Percentiles rank a stretch among this genome's conserved stretches.
Evolutionary conservation across 2,797 vertebrate species (phyloP).

Genomic region (Chiroxiphia lanceolata): DNA sequence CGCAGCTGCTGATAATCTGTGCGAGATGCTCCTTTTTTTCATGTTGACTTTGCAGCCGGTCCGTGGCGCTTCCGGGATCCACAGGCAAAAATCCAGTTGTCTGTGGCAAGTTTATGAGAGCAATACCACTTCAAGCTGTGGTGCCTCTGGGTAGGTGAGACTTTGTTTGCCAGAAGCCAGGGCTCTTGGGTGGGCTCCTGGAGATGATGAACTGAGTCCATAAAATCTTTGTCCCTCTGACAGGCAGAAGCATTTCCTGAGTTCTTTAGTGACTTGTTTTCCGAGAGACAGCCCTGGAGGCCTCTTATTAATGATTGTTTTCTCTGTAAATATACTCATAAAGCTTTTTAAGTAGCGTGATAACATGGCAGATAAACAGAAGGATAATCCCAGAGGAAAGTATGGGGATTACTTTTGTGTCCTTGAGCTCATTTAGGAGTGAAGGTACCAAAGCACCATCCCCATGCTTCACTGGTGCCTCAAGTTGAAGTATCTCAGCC

Average conservation of each 20-base stretch:
- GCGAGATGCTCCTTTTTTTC: not conserved
- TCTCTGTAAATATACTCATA: not conserved
- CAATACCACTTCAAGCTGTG: not conserved
- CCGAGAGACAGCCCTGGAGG: not conserved
- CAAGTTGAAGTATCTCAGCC: not conserved
- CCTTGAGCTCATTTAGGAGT: not conserved
- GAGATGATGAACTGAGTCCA: not conserved
- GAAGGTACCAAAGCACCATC: not conserved
- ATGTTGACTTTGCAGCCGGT: not conserved
- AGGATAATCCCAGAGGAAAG: not conserved
- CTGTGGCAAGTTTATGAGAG: not conserved
- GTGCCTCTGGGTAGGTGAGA: not conserved
- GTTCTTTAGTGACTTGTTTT: not conserved
- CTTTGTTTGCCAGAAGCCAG: not conserved
- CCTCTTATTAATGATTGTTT: not conserved
- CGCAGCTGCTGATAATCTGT: not conserved
- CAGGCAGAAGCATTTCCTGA: not conserved
- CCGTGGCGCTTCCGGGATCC: not conserved
- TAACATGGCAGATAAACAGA: not conserved
- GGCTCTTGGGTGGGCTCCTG: not conserved
- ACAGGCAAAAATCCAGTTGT: not conserved
- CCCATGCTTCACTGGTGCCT: not conserved
- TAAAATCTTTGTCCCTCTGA: not conserved
- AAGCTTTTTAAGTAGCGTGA: not conserved
- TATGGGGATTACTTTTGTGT: not conserved